Evolutionary conservation across 2,888 invertebrate genomes (phyloP).

Genomic region (Lypha dubia): DNA sequence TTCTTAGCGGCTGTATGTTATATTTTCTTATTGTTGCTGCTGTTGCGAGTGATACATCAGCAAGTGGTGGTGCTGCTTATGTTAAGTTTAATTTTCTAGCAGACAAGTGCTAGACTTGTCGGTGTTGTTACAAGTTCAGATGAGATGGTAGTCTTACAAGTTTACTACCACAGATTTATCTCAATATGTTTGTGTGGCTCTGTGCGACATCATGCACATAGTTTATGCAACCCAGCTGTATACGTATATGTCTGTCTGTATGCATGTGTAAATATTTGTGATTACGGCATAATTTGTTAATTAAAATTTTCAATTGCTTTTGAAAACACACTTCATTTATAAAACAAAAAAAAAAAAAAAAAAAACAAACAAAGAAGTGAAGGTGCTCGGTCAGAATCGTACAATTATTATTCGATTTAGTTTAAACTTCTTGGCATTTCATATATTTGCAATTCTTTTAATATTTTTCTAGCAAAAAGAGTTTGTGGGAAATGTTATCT

Average conservation of each 20-base stretch:
- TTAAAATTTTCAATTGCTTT: slow-evolving; percentile 68
- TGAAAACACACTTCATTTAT: not conserved
- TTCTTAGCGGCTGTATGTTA: slow-evolving; percentile 47
- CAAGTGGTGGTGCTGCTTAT: slow-evolving; percentile 55
- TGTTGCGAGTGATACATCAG: slow-evolving; percentile 57
- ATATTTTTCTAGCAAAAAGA: not conserved
- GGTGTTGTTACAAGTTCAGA: slow-evolving; percentile 69
- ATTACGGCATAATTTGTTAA: slow-evolving; percentile 71
- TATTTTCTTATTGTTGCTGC: slow-evolving; percentile 40
- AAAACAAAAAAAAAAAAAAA: not conserved
- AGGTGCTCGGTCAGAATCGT: not conserved
- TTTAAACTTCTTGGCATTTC: slow-evolving; percentile 11
- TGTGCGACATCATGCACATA: not conserved
- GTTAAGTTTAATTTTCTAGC: slow-evolving; percentile 54
- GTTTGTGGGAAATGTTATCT: slow-evolving; percentile 14
- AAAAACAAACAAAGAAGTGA: not conserved
- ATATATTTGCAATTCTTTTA: not conserved
- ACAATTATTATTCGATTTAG: slow-evolving; percentile 41
- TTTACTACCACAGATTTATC: slow-evolving; percentile 22
- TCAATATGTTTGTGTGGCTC: slow-evolving; percentile 10
- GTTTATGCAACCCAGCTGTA: slow-evolving; percentile 23
- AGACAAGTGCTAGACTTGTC: slow-evolving; percentile 70
- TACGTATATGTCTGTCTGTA: slow-evolving; percentile 44
- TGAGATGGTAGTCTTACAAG: slow-evolving; percentile 61
- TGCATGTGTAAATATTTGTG: slow-evolving; percentile 55